A percentile compares a stretch with the other conserved stretches of the same genome.
Evolutionary conservation across 2,888 invertebrate species (phyloP).

Genomic region (Galeruca laticollis): DNA sequence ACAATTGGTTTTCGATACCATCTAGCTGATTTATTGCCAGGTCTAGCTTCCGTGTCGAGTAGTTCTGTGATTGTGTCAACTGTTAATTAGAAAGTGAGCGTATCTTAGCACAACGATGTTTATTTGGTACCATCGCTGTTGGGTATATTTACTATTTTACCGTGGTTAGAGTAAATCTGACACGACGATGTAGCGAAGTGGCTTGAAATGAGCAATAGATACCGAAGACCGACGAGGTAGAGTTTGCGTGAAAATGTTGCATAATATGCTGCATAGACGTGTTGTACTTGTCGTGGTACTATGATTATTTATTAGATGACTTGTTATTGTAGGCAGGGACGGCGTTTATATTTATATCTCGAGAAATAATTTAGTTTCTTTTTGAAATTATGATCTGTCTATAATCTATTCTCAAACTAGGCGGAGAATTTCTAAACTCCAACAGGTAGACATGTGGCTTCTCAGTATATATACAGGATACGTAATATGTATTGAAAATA

Average conservation of each 20-base stretch:
- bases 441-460: too few species aligned
- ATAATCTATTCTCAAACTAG: too few species aligned
- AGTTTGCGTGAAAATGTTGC: slow-evolving; percentile 47
- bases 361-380: background rate
- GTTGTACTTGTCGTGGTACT: slow-evolving; percentile 39
- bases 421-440: too few species aligned
- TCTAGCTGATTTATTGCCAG: slow-evolving; percentile 56
- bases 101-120: slow-evolving; percentile 55
- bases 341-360: background rate
- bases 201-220: slow-evolving; percentile 41
- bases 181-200: slow-evolving; percentile 19
- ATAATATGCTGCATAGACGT: slow-evolving; percentile 44
- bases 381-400: background rate
- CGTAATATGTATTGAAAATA: too few species aligned
- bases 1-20: slow-evolving; percentile 54
- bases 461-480: too few species aligned
- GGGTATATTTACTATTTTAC: slow-evolving; percentile 49
- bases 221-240: slow-evolving; percentile 39
- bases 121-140: slow-evolving; percentile 53
- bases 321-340: slow-evolving; percentile 24
- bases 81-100: slow-evolving; percentile 60
- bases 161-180: slow-evolving; percentile 37
- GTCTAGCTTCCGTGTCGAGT: slow-evolving; percentile 59
- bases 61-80: slow-evolving; percentile 62
- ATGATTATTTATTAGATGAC: slow-evolving; percentile 40